phyloP scores from a whole-genome alignment of 1,140 invertebrate genomes.

The Kradibia gibbosae region DNA sequence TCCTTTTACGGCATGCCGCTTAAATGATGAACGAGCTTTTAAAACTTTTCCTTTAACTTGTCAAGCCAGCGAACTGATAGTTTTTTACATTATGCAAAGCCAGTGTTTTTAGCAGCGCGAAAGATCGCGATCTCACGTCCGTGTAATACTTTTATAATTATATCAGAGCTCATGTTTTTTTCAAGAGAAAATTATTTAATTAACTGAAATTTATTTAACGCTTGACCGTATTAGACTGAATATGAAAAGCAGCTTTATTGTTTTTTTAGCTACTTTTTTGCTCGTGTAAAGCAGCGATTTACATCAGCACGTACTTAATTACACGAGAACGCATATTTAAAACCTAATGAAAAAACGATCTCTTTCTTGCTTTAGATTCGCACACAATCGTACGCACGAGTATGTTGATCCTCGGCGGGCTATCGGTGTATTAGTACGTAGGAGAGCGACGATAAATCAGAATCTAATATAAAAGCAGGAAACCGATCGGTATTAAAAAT shows the following conservation, averaged over 20 bases:
- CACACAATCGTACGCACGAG: not conserved
- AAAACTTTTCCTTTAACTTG: not conserved
- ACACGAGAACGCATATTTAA: slow-evolving; percentile 3
- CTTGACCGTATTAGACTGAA: not conserved
- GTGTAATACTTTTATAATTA: not conserved
- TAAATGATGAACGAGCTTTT: not conserved
- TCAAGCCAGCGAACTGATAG: not conserved
- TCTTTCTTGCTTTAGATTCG: not conserved
- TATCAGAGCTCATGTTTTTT: not conserved
- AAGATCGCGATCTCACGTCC: not conserved
- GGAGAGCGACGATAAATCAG: not conserved
- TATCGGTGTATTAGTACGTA: not conserved
- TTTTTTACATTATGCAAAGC: not conserved
- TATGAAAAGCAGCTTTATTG: too few relatives aligned
- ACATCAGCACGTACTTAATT: not conserved
- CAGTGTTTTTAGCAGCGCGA: not conserved
- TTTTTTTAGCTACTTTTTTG: not conserved
- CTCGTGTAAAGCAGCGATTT: not conserved
- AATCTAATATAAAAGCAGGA: not conserved
- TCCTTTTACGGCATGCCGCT: not conserved
- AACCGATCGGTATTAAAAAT: not conserved
- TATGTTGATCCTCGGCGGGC: not conserved
- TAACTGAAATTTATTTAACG: not conserved
- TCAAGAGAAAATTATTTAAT: not conserved
- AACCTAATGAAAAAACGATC: not conserved